phyloP scores from a whole-genome alignment of 2,797 vertebrate genomes.

The Pangasius sanitwongsei region DNA sequence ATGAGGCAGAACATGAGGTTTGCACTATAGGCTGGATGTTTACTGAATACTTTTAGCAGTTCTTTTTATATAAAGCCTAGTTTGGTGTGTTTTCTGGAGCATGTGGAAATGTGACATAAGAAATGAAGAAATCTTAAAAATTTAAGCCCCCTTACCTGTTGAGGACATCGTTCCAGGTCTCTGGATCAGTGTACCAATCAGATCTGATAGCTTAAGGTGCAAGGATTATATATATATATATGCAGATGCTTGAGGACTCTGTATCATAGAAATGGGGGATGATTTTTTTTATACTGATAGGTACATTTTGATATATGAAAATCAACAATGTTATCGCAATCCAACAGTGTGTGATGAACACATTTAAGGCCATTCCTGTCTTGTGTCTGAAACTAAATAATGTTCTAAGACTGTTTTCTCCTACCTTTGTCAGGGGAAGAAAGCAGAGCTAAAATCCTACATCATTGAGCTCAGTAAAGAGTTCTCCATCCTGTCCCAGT shows the following conservation, averaged over 20 bases:
- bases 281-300: neutral
- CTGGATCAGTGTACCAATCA: neutral
- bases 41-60: neutral
- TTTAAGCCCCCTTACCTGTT: neutral
- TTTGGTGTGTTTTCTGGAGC: neutral
- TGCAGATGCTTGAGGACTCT: too few relatives aligned
- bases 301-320: neutral
- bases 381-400: slow-evolving; percentile 57
- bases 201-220: neutral
- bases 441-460: slow-evolving; percentile 79
- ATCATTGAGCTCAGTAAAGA: slow-evolving; percentile 84
- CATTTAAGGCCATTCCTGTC: neutral
- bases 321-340: neutral
- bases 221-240: neutral
- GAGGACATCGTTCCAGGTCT: neutral
- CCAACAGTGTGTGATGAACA: neutral
- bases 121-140: neutral
- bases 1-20: slow-evolving; percentile 84
- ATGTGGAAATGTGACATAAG: neutral
- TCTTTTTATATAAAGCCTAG: neutral
- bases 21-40: neutral
- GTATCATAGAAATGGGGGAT: neutral
- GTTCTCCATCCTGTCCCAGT: slow-evolving; percentile 85
- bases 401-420: neutral
- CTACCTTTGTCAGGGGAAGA: slow-evolving; percentile 77